phyloP scores from a whole-genome alignment of 2,888 invertebrate species.

The Philopedon plagiatum region DNA sequence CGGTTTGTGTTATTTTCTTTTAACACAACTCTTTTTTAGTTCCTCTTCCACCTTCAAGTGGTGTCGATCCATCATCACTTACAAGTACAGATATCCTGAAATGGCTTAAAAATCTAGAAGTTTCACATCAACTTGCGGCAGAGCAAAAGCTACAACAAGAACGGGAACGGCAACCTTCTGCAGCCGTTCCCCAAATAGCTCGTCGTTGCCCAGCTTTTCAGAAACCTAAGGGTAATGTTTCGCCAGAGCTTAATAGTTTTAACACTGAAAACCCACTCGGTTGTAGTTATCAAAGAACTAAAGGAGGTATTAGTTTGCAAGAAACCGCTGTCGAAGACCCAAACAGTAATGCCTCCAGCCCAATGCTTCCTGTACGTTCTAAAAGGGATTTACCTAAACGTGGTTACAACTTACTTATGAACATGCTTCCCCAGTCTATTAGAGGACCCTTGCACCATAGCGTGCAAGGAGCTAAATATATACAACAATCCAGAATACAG shows the following conservation, averaged over 20 bases:
- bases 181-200: neutral
- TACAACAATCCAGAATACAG: slow-evolving; percentile 49
- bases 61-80: neutral
- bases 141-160: neutral
- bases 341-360: neutral
- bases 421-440: slow-evolving; percentile 57
- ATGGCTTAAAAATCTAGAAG: neutral
- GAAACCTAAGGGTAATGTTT: neutral
- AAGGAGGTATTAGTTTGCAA: neutral
- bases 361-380: neutral
- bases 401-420: slow-evolving; percentile 56
- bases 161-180: neutral
- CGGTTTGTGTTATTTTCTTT: neutral
- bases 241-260: neutral
- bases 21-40: neutral
- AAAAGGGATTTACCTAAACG: slow-evolving; percentile 46
- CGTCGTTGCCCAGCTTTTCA: neutral
- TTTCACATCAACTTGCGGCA: neutral
- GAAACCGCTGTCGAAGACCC: neutral
- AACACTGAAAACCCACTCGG: neutral
- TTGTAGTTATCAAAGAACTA: neutral
- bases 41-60: neutral
- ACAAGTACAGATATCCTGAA: neutral
- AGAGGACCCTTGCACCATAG: slow-evolving; percentile 55
- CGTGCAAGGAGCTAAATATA: slow-evolving; percentile 48